These are phyloP conservation scores for Brachycybe producta DNA, from an alignment of 2,888 invertebrate genomes.

Conservation along the genomic window DNA sequence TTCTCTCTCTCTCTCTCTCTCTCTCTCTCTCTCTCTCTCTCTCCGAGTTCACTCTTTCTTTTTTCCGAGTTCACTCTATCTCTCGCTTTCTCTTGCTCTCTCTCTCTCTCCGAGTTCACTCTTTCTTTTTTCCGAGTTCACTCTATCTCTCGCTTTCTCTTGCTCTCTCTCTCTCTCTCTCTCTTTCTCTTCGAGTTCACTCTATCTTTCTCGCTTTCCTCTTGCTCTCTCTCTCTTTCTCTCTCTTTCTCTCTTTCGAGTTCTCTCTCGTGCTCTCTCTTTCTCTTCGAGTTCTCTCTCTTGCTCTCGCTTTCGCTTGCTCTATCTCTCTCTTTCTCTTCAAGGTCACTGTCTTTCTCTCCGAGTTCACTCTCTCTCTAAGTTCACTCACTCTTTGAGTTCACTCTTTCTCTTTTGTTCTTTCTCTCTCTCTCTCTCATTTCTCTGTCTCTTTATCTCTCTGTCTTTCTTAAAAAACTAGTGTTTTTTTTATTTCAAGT, in stretches of 20 bases:
- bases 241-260: background rate
- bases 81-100: background rate
- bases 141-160: background rate
- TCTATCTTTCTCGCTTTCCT: background rate
- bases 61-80: background rate
- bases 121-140: background rate
- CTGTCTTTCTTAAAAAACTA: no score
- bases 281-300: background rate
- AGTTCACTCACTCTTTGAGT: no score
- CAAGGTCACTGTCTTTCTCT: no score
- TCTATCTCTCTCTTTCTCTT: no score
- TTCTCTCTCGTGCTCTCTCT: background rate
- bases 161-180: background rate
- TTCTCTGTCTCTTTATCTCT: no score
- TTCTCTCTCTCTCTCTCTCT: no score
- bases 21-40: background rate
- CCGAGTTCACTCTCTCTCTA: no score
- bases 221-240: background rate
- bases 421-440: no score
- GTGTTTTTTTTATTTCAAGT: no score
- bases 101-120: background rate
- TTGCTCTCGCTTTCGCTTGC: background rate
- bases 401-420: no score
- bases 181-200: background rate
- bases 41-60: background rate